Conservation (phyloP, 2,888 invertebrate species). For the Plebejus melissa region DNA sequence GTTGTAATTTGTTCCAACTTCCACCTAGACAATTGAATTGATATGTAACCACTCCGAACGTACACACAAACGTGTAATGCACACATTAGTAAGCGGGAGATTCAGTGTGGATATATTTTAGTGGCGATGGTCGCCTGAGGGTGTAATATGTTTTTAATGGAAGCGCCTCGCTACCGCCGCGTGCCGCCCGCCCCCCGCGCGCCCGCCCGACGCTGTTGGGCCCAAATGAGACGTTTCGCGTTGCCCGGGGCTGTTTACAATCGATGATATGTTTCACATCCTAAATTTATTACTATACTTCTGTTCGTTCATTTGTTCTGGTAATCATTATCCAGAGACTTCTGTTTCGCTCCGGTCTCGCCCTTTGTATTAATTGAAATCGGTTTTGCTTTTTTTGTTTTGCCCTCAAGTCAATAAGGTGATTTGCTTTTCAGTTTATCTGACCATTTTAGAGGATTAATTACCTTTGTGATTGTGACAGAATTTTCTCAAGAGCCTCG, state of each 20-base stretch:
- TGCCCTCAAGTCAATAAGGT: conserved; percentile 17
- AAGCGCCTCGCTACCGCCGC: conserved; percentile 66
- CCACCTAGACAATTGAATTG: background rate
- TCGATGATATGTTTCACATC: conserved; percentile 76
- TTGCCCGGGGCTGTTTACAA: conserved; percentile 77
- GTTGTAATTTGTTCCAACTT: background rate
- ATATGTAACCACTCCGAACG: background rate
- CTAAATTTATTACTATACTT: conserved; percentile 75
- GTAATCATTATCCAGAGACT: conserved; percentile 47
- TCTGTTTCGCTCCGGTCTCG: conserved; percentile 33
- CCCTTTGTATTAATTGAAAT: conserved; percentile 13
- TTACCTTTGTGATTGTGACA: background rate
- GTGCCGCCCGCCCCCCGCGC: conserved; percentile 34
- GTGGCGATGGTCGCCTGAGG: conserved; percentile 21
- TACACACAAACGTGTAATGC: background rate
- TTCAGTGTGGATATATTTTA: conserved; percentile 23
- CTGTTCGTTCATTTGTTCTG: conserved; percentile 53
- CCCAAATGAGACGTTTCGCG: conserved; percentile 68
- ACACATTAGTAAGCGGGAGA: background rate
- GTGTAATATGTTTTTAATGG: conserved; percentile 50
- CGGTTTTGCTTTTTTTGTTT: conserved; percentile 26
- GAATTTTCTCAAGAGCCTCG: background rate
- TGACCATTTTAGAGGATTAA: background rate
- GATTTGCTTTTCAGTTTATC: background rate
- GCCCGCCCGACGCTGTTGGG: conserved; percentile 49